Evolutionary conservation across 2,113 vertebrate species (phyloP), one percentile per base, ranked within the genome.

Genomic region (Malurus melanocephalus): DNA sequence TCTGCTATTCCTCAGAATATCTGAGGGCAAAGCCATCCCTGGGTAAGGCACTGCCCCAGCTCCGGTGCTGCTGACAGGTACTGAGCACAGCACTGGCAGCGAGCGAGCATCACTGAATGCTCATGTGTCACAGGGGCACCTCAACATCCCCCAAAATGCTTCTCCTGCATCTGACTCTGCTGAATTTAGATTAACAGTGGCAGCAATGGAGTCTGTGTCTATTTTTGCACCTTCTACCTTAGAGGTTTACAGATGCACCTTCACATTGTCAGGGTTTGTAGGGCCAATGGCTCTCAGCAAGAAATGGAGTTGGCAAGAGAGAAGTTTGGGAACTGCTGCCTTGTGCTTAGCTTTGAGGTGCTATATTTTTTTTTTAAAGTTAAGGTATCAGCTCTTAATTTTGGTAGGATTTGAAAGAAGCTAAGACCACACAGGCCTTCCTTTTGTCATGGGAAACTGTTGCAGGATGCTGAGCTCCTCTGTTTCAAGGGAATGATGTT

Each of bases 31-130:
- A 67, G 1, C 22, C 46, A 8, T 23, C 10, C n/a, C 17, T 18
- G 11, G 40, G 21, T 71, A 14, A 92, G 75, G 19, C 3, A 23
- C 26, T 35, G 53, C 52, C 52, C 13, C 27, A 67, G 35, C 49
- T 75, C 43, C 35, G 0, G 2, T 30, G 78, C 30, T 75, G 61
- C 4, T 48, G 35, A 0, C 3, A 3, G 0, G 0, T 18, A 30
- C 30, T 23, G 16, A n/a, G 51, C 10, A 43, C n/a, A 59, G 55
- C 0, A 0, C 48, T 7, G 55, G 38, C 60, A 43, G 27, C 0
- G 5, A 84, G 35, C 0, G 12, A 48, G 21, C 13, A 2, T 26
- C 24, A 10, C 4, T 45, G 27, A 60, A 30, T 4, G 26, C 51
- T 42, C 10, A 10, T 0, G 0, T 40, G 61, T 48, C 40, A 35